Percentiles rank a stretch among this genome's conserved stretches.
Evolutionary conservation across 2,797 vertebrate genomes (phyloP).

Genomic region (Liparis tanakae): DNA sequence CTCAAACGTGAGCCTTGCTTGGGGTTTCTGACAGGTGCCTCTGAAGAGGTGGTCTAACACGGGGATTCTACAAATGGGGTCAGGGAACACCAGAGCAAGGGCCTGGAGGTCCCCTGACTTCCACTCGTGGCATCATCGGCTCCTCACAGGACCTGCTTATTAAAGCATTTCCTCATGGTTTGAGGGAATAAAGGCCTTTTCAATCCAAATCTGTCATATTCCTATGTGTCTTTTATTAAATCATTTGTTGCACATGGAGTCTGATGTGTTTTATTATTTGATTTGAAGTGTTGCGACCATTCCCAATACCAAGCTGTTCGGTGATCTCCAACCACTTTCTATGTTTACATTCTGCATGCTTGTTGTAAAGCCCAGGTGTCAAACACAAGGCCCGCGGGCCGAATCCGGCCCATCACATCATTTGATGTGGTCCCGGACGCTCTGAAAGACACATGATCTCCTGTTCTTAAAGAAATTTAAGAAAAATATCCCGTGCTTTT

Average conservation of each 20-base stretch:
- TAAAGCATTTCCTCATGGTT: neutral
- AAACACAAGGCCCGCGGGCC: too few relatives aligned
- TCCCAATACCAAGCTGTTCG: neutral
- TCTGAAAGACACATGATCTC: too few relatives aligned
- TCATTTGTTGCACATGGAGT: neutral
- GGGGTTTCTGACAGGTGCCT: conserved; percentile 24
- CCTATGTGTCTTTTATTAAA: neutral
- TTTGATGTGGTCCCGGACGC: too few relatives aligned
- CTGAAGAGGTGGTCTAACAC: conserved; percentile 16
- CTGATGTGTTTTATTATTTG: neutral
- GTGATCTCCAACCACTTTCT: neutral
- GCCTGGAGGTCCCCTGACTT: conserved; percentile 6
- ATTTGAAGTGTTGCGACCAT: neutral
- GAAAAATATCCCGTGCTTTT: too few relatives aligned
- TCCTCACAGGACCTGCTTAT: neutral
- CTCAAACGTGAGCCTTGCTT: conserved; percentile 25
- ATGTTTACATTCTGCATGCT: neutral
- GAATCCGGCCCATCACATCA: too few relatives aligned
- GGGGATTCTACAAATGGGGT: conserved; percentile 6
- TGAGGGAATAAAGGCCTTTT: neutral
- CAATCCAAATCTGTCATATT: neutral
- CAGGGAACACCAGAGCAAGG: neutral
- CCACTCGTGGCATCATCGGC: neutral
- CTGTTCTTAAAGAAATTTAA: too few relatives aligned
- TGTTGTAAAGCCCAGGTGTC: neutral